A percentile compares a stretch with the other conserved stretches of the same genome.
These are phyloP conservation scores for Synanthedon formicaeformis DNA, from an alignment of 2,888 invertebrate genomes.

Conservation along the genomic window DNA sequence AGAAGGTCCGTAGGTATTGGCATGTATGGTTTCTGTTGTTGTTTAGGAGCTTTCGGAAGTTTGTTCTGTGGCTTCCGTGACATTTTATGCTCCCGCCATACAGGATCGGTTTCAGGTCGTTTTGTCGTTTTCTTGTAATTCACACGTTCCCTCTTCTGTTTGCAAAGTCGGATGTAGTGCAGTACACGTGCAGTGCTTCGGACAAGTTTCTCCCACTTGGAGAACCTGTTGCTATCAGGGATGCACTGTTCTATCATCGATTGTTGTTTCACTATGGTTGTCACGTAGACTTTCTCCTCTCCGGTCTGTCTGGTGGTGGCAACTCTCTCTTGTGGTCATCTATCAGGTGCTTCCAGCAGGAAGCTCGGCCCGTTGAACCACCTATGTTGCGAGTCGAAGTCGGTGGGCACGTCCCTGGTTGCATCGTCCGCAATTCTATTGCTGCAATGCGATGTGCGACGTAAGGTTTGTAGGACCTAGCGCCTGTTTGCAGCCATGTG, in stretches of 20 bases:
- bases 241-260: not conserved
- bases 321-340: not conserved
- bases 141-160: not conserved
- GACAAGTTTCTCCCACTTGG: not conserved
- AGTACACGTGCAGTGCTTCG: not conserved
- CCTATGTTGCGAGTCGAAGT: no score
- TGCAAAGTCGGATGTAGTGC: not conserved
- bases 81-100: no score
- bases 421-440: no score
- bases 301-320: not conserved
- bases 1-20: no score
- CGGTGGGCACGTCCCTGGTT: no score
- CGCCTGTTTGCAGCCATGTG: no score
- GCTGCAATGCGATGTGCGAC: no score
- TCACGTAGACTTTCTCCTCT: not conserved
- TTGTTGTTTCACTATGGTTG: not conserved
- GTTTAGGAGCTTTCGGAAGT: no score
- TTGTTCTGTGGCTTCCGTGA: no score
- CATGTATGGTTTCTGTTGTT: no score
- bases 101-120: not conserved
- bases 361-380: no score
- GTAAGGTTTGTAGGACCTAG: no score
- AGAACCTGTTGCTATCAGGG: not conserved
- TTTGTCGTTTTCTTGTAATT: not conserved
- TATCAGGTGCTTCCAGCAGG: not conserved